phyloP scores from a whole-genome alignment of 2,797 vertebrate genomes.

The Rhabdomys pumilio region DNA sequence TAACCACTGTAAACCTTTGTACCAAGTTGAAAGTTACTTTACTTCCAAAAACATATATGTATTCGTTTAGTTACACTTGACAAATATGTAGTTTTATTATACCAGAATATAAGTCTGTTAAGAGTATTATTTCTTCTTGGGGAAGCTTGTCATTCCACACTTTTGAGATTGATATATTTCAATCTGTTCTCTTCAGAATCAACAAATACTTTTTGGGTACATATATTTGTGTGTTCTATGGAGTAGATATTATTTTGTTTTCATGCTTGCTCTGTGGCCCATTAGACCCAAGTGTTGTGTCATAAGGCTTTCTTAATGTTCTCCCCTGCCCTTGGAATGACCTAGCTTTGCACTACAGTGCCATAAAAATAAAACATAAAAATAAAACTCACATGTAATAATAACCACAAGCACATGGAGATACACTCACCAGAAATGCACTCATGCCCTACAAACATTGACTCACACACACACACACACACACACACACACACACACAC shows the following conservation, averaged over 20 bases:
- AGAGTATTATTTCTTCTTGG: not conserved
- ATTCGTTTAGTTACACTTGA: conserved; percentile 15
- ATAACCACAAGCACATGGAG: too few relatives aligned
- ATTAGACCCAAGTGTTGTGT: not conserved
- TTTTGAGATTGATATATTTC: not conserved
- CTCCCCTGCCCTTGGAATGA: not conserved
- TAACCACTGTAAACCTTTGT: not conserved
- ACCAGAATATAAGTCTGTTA: not conserved
- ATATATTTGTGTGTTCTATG: not conserved
- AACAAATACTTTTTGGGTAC: not conserved
- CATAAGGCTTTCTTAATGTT: not conserved
- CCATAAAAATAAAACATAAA: not conserved
- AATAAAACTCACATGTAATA: too few relatives aligned
- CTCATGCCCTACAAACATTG: too few relatives aligned
- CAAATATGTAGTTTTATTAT: not conserved
- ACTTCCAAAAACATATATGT: not conserved
- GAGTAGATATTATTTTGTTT: not conserved
- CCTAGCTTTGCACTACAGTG: not conserved
- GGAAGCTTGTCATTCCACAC: not conserved
- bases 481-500: too few relatives aligned
- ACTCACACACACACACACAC: too few relatives aligned
- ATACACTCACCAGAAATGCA: too few relatives aligned
- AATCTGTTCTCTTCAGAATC: not conserved
- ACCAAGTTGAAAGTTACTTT: conserved; percentile 17
- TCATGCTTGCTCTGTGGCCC: not conserved